These are phyloP conservation scores for Microplitis deprimator DNA, from an alignment of 2,888 invertebrate genomes.

Conservation along the genomic window DNA sequence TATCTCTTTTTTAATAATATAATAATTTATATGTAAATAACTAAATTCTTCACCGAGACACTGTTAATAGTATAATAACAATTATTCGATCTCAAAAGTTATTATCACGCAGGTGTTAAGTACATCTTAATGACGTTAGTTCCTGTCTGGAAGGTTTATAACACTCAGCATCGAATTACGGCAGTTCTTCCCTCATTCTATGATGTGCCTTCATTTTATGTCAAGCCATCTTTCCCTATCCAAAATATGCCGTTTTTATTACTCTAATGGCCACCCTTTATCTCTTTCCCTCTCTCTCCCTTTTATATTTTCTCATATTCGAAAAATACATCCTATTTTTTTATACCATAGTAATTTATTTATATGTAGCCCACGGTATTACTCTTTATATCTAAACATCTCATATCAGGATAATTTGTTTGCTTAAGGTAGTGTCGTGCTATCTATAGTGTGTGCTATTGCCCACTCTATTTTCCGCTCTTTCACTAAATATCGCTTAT, in stretches of 20 bases:
- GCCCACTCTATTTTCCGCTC: too few relatives aligned
- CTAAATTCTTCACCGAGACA: background rate
- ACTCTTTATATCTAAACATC: background rate
- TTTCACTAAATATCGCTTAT: too few relatives aligned
- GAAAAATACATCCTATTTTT: background rate
- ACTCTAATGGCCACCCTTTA: conserved; percentile 51
- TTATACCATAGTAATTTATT: background rate
- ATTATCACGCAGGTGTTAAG: conserved; percentile 56
- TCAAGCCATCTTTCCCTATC: conserved; percentile 44
- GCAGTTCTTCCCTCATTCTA: conserved; percentile 43
- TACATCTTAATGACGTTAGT: conserved; percentile 62
- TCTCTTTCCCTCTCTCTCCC: conserved; percentile 9
- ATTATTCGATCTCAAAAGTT: conserved; percentile 16
- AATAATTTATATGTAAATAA: background rate
- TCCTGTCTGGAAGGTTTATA: conserved; percentile 64
- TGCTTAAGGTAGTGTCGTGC: background rate
- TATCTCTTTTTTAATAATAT: background rate
- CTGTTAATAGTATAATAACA: conserved; percentile 4
- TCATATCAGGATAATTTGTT: background rate
- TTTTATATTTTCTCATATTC: background rate
- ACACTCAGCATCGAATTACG: conserved; percentile 63
- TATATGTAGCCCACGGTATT: conserved; percentile 9
- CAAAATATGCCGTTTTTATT: conserved; percentile 58
- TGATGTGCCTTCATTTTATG: conserved; percentile 59
- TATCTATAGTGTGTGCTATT: too few relatives aligned